Conservation (phyloP, 2,888 invertebrate genomes). For the Tyria jacobaeae region DNA sequence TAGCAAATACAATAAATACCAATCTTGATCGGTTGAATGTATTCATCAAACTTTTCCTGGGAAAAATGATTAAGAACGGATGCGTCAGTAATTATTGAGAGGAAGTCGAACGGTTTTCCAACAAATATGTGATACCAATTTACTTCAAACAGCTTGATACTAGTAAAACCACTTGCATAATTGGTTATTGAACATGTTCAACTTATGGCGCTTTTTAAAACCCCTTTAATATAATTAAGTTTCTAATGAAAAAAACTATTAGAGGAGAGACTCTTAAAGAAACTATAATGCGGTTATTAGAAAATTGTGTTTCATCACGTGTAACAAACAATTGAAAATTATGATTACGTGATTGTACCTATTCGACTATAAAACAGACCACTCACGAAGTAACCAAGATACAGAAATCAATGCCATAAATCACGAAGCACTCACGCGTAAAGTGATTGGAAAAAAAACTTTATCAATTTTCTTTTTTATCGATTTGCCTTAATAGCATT, state of each 20-base stretch:
- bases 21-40: conserved; percentile 31
- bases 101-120: conserved; percentile 57
- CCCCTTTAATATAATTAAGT: conserved; percentile 29
- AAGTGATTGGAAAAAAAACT: conserved; percentile 69
- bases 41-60: conserved; percentile 40
- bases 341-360: conserved; percentile 53
- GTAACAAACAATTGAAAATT: conserved; percentile 54
- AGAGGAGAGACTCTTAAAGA: conserved; percentile 31
- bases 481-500: conserved; percentile 71
- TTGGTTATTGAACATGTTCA: conserved; percentile 39
- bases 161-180: conserved; percentile 42
- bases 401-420: conserved; percentile 65
- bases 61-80: conserved; percentile 55
- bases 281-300: conserved; percentile 32
- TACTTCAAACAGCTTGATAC: conserved; percentile 34
- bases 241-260: conserved; percentile 33
- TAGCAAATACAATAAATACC: conserved; percentile 30
- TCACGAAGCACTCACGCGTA: conserved; percentile 81
- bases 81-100: conserved; percentile 63
- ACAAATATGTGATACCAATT: conserved; percentile 51
- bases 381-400: conserved; percentile 52
- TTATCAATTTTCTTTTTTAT: conserved; percentile 70
- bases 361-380: conserved; percentile 48
- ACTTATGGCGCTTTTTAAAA: conserved; percentile 30
- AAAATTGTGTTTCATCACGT: conserved; percentile 47